phyloP scores from a whole-genome alignment of 2,797 vertebrate species.

The Jordanella pulchra region DNA sequence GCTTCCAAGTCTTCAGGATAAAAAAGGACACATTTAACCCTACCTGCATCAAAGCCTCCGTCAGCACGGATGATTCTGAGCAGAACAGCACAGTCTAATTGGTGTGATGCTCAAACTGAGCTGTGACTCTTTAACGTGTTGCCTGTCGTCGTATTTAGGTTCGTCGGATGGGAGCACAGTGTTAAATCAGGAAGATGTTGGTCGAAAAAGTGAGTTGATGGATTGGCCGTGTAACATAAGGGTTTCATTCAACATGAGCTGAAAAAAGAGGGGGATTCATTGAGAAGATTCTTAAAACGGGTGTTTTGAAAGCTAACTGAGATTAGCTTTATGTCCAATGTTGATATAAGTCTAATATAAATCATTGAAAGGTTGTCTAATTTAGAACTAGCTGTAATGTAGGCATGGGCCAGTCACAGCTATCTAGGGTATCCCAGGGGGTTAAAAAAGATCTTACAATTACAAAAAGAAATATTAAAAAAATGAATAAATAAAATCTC shows the following conservation, averaged over 20 bases:
- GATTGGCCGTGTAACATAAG: not conserved
- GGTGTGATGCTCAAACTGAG: not conserved
- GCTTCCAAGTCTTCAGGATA: slow-evolving; percentile 55
- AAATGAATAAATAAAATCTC: no score
- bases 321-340: slow-evolving; percentile 9
- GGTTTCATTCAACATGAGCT: slow-evolving; percentile 6
- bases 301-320: slow-evolving; percentile 12
- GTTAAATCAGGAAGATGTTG: not conserved
- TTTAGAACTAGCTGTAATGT: slow-evolving; percentile 9
- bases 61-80: slow-evolving; percentile 1
- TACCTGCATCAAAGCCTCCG: slow-evolving; percentile 29
- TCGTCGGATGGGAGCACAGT: not conserved
- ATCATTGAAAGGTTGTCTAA: slow-evolving; percentile 1
- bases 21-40: slow-evolving; percentile 67
- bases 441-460: not conserved
- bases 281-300: slow-evolving; percentile 3
- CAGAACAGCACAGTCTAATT: not conserved
- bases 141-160: not conserved
- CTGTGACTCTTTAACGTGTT: not conserved
- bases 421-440: not conserved
- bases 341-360: slow-evolving; percentile 5
- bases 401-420: slow-evolving; percentile 5
- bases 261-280: slow-evolving; percentile 14
- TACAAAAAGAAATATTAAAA: no score
- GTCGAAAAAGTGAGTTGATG: not conserved